These are phyloP conservation scores for Passer domesticus DNA, from an alignment of 2,113 vertebrate species.

Conservation along the genomic window DNA sequence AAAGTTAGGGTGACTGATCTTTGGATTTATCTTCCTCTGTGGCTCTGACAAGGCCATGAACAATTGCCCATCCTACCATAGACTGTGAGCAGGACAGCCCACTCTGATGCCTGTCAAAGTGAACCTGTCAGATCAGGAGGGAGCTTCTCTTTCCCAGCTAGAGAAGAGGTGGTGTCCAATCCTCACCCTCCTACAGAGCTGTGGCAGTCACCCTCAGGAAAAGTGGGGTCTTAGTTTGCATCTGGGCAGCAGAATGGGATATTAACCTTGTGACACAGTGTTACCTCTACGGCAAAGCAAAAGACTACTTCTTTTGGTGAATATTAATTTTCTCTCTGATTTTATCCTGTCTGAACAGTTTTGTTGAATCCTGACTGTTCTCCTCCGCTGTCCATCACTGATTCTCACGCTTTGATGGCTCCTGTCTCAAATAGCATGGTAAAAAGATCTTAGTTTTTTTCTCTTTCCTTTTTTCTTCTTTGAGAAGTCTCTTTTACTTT, in stretches of 20 bases:
- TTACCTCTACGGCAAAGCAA: neutral
- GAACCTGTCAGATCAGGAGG: fast-evolving
- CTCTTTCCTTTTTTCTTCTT: neutral
- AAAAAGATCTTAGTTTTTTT: neutral
- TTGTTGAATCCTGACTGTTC: neutral
- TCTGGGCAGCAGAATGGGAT: neutral
- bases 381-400: neutral
- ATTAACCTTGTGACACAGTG: neutral
- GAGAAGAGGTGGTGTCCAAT: neutral
- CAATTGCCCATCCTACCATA: neutral
- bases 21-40: neutral
- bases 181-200: neutral
- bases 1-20: neutral
- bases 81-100: neutral
- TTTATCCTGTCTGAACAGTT: neutral
- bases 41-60: neutral
- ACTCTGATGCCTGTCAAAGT: neutral
- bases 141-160: neutral
- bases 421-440: neutral
- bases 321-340: neutral
- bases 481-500: constrained; percentile 24
- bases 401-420: neutral
- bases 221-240: neutral
- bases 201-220: neutral
- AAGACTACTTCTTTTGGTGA: neutral